phyloP scores from a whole-genome alignment of 2,888 invertebrate genomes.

The Oeneis ivallda region DNA sequence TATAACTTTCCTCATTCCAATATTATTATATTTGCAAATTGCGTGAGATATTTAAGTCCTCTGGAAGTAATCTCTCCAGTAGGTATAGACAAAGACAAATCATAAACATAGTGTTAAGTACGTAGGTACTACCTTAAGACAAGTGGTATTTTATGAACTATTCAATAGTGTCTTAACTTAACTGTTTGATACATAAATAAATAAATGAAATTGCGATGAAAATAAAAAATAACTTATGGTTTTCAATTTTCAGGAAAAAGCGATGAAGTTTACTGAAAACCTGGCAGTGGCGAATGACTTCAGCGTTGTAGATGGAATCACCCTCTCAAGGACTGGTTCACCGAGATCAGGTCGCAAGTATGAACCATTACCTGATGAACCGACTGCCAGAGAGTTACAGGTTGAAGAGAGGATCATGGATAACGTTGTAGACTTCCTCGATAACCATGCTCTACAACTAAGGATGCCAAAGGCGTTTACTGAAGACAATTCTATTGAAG shows the following conservation, averaged over 20 bases:
- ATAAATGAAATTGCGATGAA: not conserved
- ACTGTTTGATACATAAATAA: too few relatives aligned
- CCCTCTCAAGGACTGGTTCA: constrained; percentile 67
- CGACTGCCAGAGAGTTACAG: constrained; percentile 66
- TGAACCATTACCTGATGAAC: constrained; percentile 69
- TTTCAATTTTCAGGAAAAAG: constrained; percentile 66
- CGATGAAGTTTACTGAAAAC: constrained; percentile 74
- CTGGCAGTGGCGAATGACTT: constrained; percentile 70
- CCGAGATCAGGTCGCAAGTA: constrained; percentile 72
- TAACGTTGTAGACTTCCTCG: constrained; percentile 72
- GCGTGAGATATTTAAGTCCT: too few relatives aligned
- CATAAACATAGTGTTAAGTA: too few relatives aligned
- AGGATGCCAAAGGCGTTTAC: constrained; percentile 74
- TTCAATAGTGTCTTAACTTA: too few relatives aligned
- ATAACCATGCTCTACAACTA: constrained; percentile 68
- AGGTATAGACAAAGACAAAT: too few relatives aligned
- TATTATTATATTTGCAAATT: too few relatives aligned
- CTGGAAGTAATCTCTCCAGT: too few relatives aligned
- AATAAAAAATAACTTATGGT: not conserved
- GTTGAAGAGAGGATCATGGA: constrained; percentile 75
- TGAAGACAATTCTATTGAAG: constrained; percentile 72
- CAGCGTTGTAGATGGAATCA: constrained; percentile 66
- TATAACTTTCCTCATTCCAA: too few relatives aligned
- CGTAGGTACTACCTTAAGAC: too few relatives aligned
- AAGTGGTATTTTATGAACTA: too few relatives aligned